Conservation (phyloP, 2,888 invertebrate genomes). For the Sphinx pinastri region DNA sequence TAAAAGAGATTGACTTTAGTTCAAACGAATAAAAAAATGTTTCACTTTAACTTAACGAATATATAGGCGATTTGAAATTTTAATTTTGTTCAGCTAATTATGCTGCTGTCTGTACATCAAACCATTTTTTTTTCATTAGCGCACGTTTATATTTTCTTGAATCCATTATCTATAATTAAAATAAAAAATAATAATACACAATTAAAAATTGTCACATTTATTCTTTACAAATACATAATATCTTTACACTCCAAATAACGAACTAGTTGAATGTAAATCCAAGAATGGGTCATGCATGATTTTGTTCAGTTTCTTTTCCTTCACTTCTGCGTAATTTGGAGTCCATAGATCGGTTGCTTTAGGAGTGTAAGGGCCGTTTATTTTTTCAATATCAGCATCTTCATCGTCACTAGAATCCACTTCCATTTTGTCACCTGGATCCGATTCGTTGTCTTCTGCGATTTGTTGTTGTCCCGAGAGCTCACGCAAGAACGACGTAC, state of each 20-base stretch:
- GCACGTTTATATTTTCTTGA: too few species aligned
- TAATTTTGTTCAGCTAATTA: too few species aligned
- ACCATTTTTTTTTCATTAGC: too few species aligned
- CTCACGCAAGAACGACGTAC: slow-evolving; percentile 71
- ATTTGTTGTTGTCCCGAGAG: slow-evolving; percentile 63
- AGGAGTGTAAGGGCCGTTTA: slow-evolving; percentile 49
- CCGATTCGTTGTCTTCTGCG: slow-evolving; percentile 46
- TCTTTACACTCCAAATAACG: slow-evolving; percentile 58
- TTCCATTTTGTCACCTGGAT: slow-evolving; percentile 49
- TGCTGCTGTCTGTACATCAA: too few species aligned
- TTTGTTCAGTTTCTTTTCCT: slow-evolving; percentile 74
- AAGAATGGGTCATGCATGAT: slow-evolving; percentile 64
- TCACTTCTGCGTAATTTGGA: slow-evolving; percentile 70
- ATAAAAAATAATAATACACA: not conserved
- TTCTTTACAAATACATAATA: slow-evolving; percentile 9
- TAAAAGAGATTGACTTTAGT: too few species aligned
- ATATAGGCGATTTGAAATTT: too few species aligned
- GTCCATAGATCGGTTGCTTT: slow-evolving; percentile 67
- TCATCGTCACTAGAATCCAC: slow-evolving; percentile 69
- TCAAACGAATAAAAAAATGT: too few species aligned
- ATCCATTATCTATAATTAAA: not conserved
- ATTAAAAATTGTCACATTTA: not conserved
- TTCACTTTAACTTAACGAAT: too few species aligned
- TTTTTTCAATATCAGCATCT: slow-evolving; percentile 44
- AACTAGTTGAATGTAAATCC: slow-evolving; percentile 57